Percentiles rank a stretch among this genome's conserved stretches.
Evolutionary conservation across 2,113 vertebrate species (phyloP).

Genomic region (Reinhardtius hippoglossoides): DNA sequence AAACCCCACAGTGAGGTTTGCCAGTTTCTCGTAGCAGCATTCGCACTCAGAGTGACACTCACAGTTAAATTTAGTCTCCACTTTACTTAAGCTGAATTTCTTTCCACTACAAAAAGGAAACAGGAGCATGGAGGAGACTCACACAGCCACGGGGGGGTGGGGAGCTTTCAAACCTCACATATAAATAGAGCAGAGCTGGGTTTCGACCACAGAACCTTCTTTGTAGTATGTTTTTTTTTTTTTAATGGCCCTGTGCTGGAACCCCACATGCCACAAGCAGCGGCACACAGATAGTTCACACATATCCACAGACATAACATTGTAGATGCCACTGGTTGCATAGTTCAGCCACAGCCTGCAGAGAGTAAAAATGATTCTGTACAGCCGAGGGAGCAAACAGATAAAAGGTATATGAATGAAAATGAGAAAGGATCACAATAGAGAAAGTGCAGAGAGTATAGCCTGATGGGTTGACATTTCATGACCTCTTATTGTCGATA

Average conservation of each 20-base stretch:
- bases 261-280: neutral
- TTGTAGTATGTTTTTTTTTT: neutral
- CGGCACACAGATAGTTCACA: slow-evolving; percentile 1
- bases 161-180: slow-evolving; percentile 7
- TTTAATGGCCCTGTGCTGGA: neutral
- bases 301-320: neutral
- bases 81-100: neutral
- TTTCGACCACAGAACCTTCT: neutral
- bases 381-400: slow-evolving; percentile 14
- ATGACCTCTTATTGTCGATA: slow-evolving; percentile 18
- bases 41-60: neutral
- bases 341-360: neutral
- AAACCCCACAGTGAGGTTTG: slow-evolving; percentile 1
- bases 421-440: slow-evolving; percentile 51
- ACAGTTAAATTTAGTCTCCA: neutral
- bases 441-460: neutral
- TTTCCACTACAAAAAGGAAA: slow-evolving; percentile 13
- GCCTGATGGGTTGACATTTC: slow-evolving; percentile 46
- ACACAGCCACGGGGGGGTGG: neutral
- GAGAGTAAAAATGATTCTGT: slow-evolving; percentile 24
- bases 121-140: neutral
- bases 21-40: neutral
- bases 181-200: neutral
- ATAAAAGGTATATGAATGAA: slow-evolving; percentile 35
- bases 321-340: slow-evolving; percentile 20